A percentile compares a stretch with the other conserved stretches of the same genome.
Evolutionary conservation across 2,797 vertebrate species (phyloP).

Genomic region (Clamator glandarius): DNA sequence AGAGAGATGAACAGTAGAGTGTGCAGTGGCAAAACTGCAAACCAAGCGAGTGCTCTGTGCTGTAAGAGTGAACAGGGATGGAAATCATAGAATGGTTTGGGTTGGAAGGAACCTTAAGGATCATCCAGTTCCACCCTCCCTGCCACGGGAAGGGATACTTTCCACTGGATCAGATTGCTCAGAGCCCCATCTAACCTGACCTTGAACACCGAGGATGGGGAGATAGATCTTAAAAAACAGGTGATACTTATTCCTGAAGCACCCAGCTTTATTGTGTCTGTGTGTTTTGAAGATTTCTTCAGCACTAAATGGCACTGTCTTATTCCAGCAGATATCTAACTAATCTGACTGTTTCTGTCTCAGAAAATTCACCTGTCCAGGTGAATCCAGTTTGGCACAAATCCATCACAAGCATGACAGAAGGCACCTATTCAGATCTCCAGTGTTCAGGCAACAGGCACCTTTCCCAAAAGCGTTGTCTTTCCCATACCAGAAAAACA

Average conservation of each 20-base stretch:
- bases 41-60: neutral
- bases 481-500: neutral
- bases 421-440: neutral
- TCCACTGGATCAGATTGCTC: too few relatives aligned
- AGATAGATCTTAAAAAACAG: neutral
- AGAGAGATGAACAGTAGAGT: neutral
- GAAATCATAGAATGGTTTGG: neutral
- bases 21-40: neutral
- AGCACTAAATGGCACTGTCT: neutral
- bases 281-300: neutral
- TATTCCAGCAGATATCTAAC: neutral
- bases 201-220: too few relatives aligned
- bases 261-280: neutral
- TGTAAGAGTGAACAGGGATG: neutral
- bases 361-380: neutral
- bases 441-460: neutral
- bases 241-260: neutral
- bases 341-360: neutral
- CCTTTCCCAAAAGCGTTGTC: neutral
- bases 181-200: too few relatives aligned
- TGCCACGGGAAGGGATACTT: too few relatives aligned
- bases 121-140: too few relatives aligned
- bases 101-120: too few relatives aligned
- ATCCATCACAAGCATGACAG: neutral
- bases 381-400: neutral